phyloP scores from a whole-genome alignment of 2,888 invertebrate species.

The Phanerotoma sp. region DNA sequence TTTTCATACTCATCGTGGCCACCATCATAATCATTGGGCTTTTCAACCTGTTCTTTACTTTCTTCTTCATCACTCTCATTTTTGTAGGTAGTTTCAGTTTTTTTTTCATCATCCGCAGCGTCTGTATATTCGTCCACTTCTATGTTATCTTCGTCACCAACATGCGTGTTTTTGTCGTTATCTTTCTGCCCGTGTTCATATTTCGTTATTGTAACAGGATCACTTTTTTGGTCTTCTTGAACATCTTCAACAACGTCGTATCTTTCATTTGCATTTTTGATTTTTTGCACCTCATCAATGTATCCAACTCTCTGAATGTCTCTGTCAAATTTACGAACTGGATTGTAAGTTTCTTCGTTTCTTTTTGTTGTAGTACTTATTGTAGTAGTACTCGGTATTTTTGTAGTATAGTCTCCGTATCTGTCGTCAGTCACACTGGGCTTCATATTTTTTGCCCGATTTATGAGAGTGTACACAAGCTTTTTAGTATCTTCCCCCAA shows the following conservation, averaged over 20 bases:
- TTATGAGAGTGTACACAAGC: too few relatives aligned
- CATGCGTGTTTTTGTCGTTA: neutral
- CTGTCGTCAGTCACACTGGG: too few relatives aligned
- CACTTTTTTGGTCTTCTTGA: too few relatives aligned
- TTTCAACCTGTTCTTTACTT: too few relatives aligned
- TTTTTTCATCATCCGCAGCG: too few relatives aligned
- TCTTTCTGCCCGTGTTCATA: neutral
- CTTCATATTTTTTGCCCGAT: too few relatives aligned
- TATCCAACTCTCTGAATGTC: neutral
- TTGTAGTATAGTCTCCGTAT: too few relatives aligned
- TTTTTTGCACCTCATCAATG: neutral
- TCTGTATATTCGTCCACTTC: neutral
- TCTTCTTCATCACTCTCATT: too few relatives aligned
- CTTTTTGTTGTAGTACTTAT: constrained; percentile 31
- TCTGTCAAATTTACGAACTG: constrained; percentile 24
- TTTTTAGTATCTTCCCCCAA: too few relatives aligned
- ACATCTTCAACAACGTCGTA: constrained; percentile 12
- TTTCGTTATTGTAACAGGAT: too few relatives aligned
- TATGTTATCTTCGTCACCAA: constrained; percentile 5
- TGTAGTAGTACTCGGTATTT: too few relatives aligned
- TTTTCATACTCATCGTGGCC: neutral
- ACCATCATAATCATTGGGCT: neutral
- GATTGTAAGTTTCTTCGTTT: constrained; percentile 43
- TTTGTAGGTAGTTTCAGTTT: too few relatives aligned
- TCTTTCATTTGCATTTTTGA: neutral